Evolutionary conservation across 2,113 vertebrate species (phyloP).

Genomic region (Noctilio leporinus): DNA sequence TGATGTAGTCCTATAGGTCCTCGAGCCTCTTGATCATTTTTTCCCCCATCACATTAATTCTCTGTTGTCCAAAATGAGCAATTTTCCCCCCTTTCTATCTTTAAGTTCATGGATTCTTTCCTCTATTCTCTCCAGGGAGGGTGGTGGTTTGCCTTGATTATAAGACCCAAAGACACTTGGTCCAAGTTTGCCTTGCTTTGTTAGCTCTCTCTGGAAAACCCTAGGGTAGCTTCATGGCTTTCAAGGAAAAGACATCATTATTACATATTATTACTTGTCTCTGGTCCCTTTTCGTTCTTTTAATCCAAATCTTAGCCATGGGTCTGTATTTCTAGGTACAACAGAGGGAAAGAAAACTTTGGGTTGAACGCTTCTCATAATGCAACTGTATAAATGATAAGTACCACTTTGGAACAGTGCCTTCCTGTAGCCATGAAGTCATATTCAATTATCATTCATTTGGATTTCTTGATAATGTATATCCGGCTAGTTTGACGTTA

Average conservation of each 20-base stretch:
- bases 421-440: not conserved
- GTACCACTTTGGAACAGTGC: not conserved
- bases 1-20: not conserved
- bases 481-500: slow-evolving; percentile 22
- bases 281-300: not conserved
- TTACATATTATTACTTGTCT: not conserved
- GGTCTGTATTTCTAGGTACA: not conserved
- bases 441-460: not conserved
- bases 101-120: not conserved
- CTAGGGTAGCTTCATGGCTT: not conserved
- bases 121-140: not conserved
- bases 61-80: not conserved
- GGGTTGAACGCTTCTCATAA: not conserved
- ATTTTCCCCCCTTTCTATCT: not conserved
- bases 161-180: not conserved
- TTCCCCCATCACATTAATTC: not conserved
- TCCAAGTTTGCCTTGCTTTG: not conserved
- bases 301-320: not conserved
- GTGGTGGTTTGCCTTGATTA: not conserved
- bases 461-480: not conserved
- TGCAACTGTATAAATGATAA: not conserved
- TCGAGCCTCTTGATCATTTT: not conserved
- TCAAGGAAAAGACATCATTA: not conserved
- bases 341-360: not conserved
- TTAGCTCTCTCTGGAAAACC: not conserved